Evolutionary conservation across 2,113 vertebrate genomes (phyloP).

Genomic region (Clarias macrocephalus): DNA sequence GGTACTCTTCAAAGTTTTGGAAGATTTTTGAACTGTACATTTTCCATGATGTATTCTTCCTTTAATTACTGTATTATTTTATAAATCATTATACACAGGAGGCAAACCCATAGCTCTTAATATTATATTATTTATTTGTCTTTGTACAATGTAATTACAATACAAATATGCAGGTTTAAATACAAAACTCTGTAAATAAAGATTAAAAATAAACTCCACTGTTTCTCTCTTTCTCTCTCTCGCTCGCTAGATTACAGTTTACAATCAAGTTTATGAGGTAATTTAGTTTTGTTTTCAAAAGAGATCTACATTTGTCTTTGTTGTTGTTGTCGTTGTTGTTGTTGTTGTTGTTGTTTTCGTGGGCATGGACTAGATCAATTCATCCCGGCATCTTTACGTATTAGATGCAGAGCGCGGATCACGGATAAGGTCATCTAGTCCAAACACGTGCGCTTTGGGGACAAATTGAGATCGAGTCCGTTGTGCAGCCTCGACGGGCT

Average conservation of each 20-base stretch:
- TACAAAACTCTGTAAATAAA: slow-evolving; percentile 85
- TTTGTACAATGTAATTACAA: slow-evolving; percentile 85
- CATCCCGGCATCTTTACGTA: slow-evolving; percentile 24
- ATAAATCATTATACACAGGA: background rate
- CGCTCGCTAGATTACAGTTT: slow-evolving; percentile 77
- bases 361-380: slow-evolving; percentile 55
- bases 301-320: slow-evolving; percentile 63
- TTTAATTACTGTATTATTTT: too few species aligned
- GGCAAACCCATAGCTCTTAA: slow-evolving; percentile 57
- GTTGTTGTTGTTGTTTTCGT: slow-evolving; percentile 51
- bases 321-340: slow-evolving; percentile 49
- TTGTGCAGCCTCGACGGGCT: slow-evolving; percentile 52
- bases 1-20: background rate
- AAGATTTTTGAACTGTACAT: too few species aligned
- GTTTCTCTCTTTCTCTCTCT: slow-evolving; percentile 62
- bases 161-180: slow-evolving; percentile 85
- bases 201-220: slow-evolving; percentile 83
- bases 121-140: slow-evolving; percentile 84
- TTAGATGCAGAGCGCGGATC: background rate
- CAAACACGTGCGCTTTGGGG: slow-evolving; percentile 25
- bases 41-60: background rate
- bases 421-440: background rate
- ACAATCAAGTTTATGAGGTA: slow-evolving; percentile 83
- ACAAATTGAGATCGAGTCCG: slow-evolving; percentile 14
- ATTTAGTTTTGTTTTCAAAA: slow-evolving; percentile 73